Evolutionary conservation across 2,888 invertebrate genomes (phyloP), one percentile per base, ranked within the genome.

Genomic region (Nymphalis c-album): DNA sequence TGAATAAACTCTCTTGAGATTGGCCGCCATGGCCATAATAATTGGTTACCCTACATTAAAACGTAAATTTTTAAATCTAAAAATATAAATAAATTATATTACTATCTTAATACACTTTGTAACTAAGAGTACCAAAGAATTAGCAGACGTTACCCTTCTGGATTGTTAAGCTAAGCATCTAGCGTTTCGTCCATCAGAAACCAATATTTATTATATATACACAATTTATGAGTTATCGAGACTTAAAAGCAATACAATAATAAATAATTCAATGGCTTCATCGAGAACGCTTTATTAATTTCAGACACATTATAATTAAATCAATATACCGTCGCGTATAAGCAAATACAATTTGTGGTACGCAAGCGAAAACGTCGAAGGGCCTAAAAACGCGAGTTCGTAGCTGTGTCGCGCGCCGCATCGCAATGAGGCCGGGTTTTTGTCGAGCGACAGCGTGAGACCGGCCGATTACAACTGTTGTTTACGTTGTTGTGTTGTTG

Each of bases 371-470:
- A 71, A 71, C 69, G 68, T 70, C 31, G 48, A 68, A 75, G 78
- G 50, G 47, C 61, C 64, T 63, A 71, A 69, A 69, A 69, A 69
- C 63, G 63, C 78, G 77, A 76, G 76, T 78, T 75, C 75, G 78
- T 78, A 77, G 77, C 74, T 75, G 79, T 82, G 87, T 85, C 86
- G 87, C 87, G 85, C 81, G 85, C 78, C 82, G 90, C 88, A 90
- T 90, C 82, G 77, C 85, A 88, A 90, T 88, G 86, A 87, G 85
- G 47, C 76, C 76, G 64, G 75, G 83, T 90, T 91, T 90, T 90
- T 91, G 88, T 80, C 81, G 84, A 82, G 80, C 85, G 83, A 79
- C 85, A 83, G 81, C 90, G 89, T 90, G 91, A 88, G 90, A 90
- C 78, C 85, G 83, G 67, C 74, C 85, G 83, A 67, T 74, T 22